Base-by-base conservation (phyloP, 2,797 vertebrate species). In the Myripristis murdjan region DNA sequence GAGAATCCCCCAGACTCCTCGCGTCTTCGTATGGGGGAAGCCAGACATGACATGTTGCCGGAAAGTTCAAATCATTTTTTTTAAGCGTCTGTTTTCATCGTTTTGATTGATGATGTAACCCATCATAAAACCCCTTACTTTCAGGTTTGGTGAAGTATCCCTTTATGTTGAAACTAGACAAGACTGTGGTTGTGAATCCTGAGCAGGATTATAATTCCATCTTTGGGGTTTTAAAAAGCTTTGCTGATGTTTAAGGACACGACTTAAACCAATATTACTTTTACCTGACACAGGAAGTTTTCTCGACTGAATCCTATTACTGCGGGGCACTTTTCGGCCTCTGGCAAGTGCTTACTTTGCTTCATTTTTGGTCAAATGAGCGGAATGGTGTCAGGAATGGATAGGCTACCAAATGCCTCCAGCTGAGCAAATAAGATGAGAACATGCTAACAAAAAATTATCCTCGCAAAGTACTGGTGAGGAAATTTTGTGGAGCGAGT, bases 381-480 rank as follows among this genome's bases (percentile, higher is more conserved):
- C 70, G 51, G 73, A 82, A 80, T 64, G 70, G 56, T 83, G 86
- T 85, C 58, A 80, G 60, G 62, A 74, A 74, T n/a, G 31, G 70
- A 82, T 83, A 86, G 31, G 70, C 82, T 83, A 86, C 73, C 73
- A 79, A 75, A 83, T 80, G 67, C 81, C 65, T 79, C 64, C 79
- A 90, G 85, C 90, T 88, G 84, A 89, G 85, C 75, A 88, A 90
- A 87, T 83, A 80, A 76, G 83, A 86, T 85, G 74, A 71, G 60
- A 67, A 77, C 64, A 62, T 70, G 73, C 43, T 58, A 18, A 4
- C 28, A 31, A 39, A 20, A 58, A 72, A 72, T 85, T 74, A 86
- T 82, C 73, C 77, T 61, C 37, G 60, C 73, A 84, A 86, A 75
- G 74, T 78, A 70, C 56, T 49, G 4, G 64, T 47, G 70, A 75